Conservation (phyloP, 2,888 invertebrate species). For the Allygus modestus region DNA sequence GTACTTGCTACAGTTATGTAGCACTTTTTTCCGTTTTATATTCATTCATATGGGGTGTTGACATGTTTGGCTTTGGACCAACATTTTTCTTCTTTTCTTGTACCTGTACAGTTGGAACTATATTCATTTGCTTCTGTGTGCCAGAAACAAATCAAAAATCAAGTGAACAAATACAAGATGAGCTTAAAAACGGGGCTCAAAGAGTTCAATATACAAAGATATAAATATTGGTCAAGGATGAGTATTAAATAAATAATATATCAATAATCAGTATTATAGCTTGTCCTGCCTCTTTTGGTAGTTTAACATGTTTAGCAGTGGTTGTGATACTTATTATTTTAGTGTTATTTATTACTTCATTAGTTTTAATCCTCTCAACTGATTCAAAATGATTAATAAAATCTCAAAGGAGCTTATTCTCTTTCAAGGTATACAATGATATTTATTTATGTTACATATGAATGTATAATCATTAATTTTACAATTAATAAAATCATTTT, state of each 20-base stretch:
- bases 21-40: conserved; percentile 53
- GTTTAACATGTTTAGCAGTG: background rate
- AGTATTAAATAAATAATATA: background rate
- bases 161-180: conserved; percentile 61
- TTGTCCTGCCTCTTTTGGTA: background rate
- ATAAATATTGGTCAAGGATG: background rate
- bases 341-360: background rate
- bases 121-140: conserved; percentile 58
- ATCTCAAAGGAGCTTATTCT: too few species aligned
- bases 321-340: background rate
- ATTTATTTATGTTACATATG: too few species aligned
- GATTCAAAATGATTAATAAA: too few species aligned
- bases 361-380: too few species aligned
- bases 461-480: too few species aligned
- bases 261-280: background rate
- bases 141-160: conserved; percentile 65
- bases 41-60: conserved; percentile 60
- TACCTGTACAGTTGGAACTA: conserved; percentile 57
- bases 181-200: conserved; percentile 6
- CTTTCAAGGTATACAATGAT: too few species aligned
- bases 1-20: conserved; percentile 72
- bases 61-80: conserved; percentile 41
- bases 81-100: conserved; percentile 60
- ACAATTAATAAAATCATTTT: too few species aligned
- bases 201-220: background rate